phyloP scores from a whole-genome alignment of 1,140 invertebrate species.

The Uloborus diversus region DNA sequence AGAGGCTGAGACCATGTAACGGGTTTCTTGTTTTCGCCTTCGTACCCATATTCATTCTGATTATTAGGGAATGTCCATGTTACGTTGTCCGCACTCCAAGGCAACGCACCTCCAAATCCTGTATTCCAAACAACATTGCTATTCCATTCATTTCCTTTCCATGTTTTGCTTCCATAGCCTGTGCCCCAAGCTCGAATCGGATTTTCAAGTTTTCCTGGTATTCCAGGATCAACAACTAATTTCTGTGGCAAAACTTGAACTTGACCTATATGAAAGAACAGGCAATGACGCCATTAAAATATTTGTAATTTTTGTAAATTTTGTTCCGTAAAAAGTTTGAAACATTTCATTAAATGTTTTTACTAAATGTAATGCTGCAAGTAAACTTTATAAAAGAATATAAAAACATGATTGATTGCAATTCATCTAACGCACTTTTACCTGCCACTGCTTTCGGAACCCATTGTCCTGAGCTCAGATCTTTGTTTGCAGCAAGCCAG shows the following conservation, averaged over 20 bases:
- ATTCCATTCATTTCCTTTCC: slow-evolving; percentile 50
- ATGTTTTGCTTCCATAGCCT: slow-evolving; percentile 43
- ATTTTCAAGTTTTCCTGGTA: background rate
- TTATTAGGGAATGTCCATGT: slow-evolving; percentile 28
- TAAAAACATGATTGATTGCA: too few relatives aligned
- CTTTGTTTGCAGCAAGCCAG: slow-evolving; percentile 25
- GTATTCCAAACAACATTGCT: slow-evolving; percentile 55
- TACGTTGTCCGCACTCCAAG: slow-evolving; percentile 10
- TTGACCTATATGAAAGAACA: background rate
- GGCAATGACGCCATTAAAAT: too few relatives aligned
- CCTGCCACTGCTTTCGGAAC: slow-evolving; percentile 14
- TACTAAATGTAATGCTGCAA: too few relatives aligned
- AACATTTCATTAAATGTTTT: too few relatives aligned
- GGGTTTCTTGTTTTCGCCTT: background rate
- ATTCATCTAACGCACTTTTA: background rate
- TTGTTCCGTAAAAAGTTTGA: too few relatives aligned
- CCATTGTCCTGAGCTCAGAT: slow-evolving; percentile 18
- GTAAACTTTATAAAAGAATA: too few relatives aligned
- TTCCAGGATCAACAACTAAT: too few relatives aligned
- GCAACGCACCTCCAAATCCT: background rate
- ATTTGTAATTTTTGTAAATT: too few relatives aligned
- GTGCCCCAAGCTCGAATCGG: slow-evolving; percentile 32
- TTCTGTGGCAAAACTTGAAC: background rate
- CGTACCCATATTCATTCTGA: background rate
- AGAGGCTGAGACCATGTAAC: slow-evolving; percentile 23